Conservation (phyloP, 2,888 invertebrate species). For the Nemoura dubitans region DNA sequence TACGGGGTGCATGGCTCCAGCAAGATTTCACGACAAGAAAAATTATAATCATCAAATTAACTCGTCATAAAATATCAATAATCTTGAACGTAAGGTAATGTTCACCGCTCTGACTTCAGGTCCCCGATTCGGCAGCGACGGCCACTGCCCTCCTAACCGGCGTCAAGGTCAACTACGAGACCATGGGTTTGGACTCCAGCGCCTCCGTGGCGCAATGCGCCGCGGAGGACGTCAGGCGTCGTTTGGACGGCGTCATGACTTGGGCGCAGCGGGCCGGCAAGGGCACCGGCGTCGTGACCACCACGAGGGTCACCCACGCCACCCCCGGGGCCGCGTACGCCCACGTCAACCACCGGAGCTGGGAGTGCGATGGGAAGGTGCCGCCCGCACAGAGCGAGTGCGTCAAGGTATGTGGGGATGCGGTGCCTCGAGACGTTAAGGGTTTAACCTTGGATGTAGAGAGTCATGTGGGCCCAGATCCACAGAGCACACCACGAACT, state of each 20-base stretch:
- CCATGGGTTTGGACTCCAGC: conserved; percentile 65
- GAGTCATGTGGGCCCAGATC: too few species aligned
- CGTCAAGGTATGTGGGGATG: conserved; percentile 54
- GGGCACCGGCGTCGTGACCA: conserved; percentile 72
- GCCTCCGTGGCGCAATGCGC: conserved; percentile 61
- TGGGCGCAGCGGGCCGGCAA: conserved; percentile 69
- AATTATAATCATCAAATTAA: too few species aligned
- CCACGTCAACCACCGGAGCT: conserved; percentile 65
- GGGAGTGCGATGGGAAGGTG: conserved; percentile 67
- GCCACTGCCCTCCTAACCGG: conserved; percentile 74
- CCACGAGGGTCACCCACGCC: conserved; percentile 72
- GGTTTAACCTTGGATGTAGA: too few species aligned
- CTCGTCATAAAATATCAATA: too few species aligned
- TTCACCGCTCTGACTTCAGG: too few species aligned
- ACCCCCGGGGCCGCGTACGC: conserved; percentile 71
- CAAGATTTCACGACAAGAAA: too few species aligned
- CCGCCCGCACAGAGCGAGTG: conserved; percentile 56
- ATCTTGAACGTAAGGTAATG: too few species aligned
- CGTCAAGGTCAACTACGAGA: conserved; percentile 67
- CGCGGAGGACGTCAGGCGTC: conserved; percentile 55
- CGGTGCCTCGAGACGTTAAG: too few species aligned
- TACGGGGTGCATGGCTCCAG: too few species aligned
- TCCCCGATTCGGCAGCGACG: conserved; percentile 75
- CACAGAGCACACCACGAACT: too few species aligned
- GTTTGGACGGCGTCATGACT: conserved; percentile 59